Conservation (phyloP, 1,140 invertebrate species). For the Thalassaphorura encarpata region DNA sequence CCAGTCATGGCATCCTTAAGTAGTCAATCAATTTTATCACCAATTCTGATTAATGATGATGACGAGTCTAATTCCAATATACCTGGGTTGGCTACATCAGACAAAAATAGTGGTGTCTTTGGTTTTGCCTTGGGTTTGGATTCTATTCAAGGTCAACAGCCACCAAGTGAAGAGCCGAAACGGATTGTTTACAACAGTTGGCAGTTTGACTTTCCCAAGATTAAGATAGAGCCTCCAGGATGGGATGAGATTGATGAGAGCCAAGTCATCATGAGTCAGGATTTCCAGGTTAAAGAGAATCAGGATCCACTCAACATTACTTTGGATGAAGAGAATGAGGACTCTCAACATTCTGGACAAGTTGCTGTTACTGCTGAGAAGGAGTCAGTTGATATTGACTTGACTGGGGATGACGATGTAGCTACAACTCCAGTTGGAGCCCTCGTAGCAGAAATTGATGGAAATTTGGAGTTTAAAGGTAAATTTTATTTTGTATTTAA, state of each 20-base stretch:
- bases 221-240: constrained; percentile 29
- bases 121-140: constrained; percentile 20
- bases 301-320: constrained; percentile 10
- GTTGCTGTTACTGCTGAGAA: neutral
- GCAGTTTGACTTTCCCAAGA: constrained; percentile 32
- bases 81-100: constrained; percentile 15
- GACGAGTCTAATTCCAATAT: constrained; percentile 22
- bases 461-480: constrained; percentile 14
- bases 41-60: constrained; percentile 25
- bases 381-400: constrained; percentile 16
- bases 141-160: neutral
- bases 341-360: neutral
- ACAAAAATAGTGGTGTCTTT: constrained; percentile 17
- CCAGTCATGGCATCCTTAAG: neutral
- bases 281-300: neutral
- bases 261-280: constrained; percentile 1
- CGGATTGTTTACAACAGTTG: constrained; percentile 22
- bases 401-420: constrained; percentile 21
- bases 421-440: neutral
- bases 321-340: constrained; percentile 4
- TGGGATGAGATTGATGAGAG: constrained; percentile 11
- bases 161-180: constrained; percentile 3
- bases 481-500: constrained; percentile 2
- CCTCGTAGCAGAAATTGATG: constrained; percentile 18
- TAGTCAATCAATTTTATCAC: constrained; percentile 10